phyloP scores from a whole-genome alignment of 2,797 vertebrate species.

The Melanotaenia trifasciata region DNA sequence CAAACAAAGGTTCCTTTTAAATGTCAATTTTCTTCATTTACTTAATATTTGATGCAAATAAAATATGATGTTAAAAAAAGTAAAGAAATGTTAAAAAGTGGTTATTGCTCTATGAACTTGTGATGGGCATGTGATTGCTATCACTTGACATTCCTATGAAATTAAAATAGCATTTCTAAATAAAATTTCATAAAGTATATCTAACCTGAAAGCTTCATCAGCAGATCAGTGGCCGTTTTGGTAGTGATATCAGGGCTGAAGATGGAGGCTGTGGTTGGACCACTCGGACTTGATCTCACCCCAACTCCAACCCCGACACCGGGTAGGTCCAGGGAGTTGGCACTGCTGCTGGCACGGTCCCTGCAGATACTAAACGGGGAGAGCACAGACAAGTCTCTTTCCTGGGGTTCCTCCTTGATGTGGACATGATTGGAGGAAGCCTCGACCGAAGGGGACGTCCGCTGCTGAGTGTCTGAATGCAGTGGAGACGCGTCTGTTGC shows the following conservation, averaged over 20 bases:
- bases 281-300: constrained; percentile 77
- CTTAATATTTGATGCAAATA: too few relatives aligned
- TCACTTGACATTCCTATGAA: too few relatives aligned
- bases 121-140: too few relatives aligned
- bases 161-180: background rate
- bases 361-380: constrained; percentile 88
- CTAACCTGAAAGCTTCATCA: constrained; percentile 98
- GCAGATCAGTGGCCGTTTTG: constrained; percentile 98
- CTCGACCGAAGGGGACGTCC: constrained; percentile 83
- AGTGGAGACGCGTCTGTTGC: constrained; percentile 84
- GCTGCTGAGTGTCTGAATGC: constrained; percentile 71
- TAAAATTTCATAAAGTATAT: background rate
- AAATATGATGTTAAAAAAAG: too few relatives aligned
- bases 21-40: too few relatives aligned
- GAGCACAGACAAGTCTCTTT: constrained; percentile 86
- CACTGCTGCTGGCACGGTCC: constrained; percentile 88
- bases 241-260: constrained; percentile 98
- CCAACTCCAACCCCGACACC: constrained; percentile 76
- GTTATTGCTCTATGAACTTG: too few relatives aligned
- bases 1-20: too few relatives aligned
- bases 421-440: constrained; percentile 86
- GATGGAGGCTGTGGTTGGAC: constrained; percentile 88
- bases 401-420: constrained; percentile 97
- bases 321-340: constrained; percentile 78
- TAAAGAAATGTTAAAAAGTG: too few relatives aligned